Evolutionary conservation across 2,797 vertebrate species (phyloP).

Genomic region (Muraenolepis orangiensis): DNA sequence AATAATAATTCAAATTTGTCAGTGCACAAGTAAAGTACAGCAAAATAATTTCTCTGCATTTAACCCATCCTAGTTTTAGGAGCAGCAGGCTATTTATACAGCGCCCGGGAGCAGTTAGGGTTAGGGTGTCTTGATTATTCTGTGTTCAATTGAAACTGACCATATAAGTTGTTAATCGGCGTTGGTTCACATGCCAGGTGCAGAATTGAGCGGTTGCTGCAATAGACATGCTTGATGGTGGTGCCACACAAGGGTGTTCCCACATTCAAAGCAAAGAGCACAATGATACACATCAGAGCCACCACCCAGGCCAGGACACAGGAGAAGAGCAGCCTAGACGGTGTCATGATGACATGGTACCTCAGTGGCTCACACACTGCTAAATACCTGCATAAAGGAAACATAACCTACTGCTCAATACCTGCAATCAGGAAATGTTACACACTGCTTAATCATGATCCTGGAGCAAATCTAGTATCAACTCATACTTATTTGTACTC

Average conservation of each 20-base stretch:
- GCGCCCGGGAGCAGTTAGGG: too few species aligned
- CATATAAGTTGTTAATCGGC: constrained; percentile 40
- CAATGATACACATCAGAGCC: constrained; percentile 31
- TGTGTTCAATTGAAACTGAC: constrained; percentile 22
- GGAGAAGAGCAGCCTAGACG: constrained; percentile 33
- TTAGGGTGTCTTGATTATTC: too few species aligned
- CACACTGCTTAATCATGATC: too few species aligned
- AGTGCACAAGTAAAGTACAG: too few species aligned
- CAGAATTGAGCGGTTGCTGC: constrained; percentile 55
- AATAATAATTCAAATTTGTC: too few species aligned
- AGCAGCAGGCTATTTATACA: too few species aligned
- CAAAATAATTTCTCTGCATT: too few species aligned
- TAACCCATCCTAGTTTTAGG: too few species aligned
- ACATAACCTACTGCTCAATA: constrained; percentile 52
- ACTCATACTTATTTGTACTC: background rate
- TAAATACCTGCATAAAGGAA: constrained; percentile 25
- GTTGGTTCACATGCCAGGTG: constrained; percentile 49
- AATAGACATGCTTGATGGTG: constrained; percentile 49
- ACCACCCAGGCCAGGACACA: constrained; percentile 48
- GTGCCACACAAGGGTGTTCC: constrained; percentile 42
- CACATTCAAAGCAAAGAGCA: constrained; percentile 47
- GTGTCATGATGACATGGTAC: constrained; percentile 56
- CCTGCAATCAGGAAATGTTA: constrained; percentile 33
- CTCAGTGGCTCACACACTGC: constrained; percentile 59
- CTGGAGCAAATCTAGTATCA: background rate